Conservation (phyloP, 1,140 invertebrate genomes). For the Drosophila mojavensis region DNA sequence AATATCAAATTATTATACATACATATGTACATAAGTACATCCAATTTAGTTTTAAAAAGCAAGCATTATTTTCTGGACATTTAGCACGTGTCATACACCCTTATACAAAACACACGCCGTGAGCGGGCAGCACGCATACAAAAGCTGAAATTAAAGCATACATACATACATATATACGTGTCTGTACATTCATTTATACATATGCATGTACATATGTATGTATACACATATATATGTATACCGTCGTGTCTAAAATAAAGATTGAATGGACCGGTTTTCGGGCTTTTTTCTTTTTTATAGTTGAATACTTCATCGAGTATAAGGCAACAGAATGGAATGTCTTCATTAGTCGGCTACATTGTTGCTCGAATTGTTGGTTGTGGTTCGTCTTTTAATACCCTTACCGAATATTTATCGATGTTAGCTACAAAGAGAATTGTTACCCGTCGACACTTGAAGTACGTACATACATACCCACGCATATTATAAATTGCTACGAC, state of each 20-base stretch:
- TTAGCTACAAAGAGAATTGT: too few relatives aligned
- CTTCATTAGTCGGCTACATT: constrained; percentile 34
- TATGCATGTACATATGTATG: background rate
- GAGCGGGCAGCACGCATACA: background rate
- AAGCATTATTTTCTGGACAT: too few relatives aligned
- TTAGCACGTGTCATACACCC: background rate
- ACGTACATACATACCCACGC: too few relatives aligned
- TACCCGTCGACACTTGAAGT: too few relatives aligned
- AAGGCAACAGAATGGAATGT: constrained; percentile 32
- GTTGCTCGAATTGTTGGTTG: background rate
- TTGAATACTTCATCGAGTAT: constrained; percentile 23
- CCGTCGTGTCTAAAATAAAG: constrained; percentile 13
- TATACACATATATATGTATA: background rate
- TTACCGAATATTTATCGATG: background rate
- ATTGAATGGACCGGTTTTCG: constrained; percentile 28
- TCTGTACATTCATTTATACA: background rate
- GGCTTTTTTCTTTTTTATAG: constrained; percentile 4
- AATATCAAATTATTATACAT: too few relatives aligned
- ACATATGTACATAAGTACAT: too few relatives aligned
- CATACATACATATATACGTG: background rate
- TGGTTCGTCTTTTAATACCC: constrained; percentile 11
- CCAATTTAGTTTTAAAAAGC: too few relatives aligned
- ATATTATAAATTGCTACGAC: too few relatives aligned
- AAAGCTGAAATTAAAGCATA: background rate
- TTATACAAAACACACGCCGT: background rate